These are phyloP conservation scores for Heterodera schachtii DNA, from an alignment of 1,140 invertebrate genomes.

Conservation along the genomic window DNA sequence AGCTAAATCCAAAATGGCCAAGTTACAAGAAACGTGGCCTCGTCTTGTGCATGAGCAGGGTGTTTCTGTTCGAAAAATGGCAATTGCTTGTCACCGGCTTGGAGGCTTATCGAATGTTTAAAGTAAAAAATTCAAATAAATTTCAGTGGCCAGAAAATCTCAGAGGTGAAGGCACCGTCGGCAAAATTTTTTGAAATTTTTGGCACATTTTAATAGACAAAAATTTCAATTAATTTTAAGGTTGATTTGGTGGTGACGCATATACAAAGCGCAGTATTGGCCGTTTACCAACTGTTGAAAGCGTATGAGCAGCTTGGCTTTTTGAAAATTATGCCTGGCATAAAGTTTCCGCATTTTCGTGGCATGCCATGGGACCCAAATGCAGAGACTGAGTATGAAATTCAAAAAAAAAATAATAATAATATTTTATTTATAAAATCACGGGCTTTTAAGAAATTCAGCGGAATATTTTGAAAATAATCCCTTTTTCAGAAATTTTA, in stretches of 20 bases:
- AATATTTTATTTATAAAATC: no score
- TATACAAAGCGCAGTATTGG: conserved; percentile 26
- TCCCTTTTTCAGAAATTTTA: no score
- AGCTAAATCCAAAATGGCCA: conserved; percentile 18
- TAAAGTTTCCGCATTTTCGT: conserved; percentile 26
- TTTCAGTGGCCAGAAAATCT: no score
- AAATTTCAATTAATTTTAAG: conserved; percentile 7
- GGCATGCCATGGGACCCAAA: conserved; percentile 39
- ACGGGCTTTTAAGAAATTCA: no score
- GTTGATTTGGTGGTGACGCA: conserved; percentile 42
- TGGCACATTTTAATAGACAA: background rate
- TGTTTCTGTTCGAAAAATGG: conserved; percentile 37
- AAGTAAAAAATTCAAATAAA: background rate
- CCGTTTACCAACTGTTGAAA: conserved; percentile 26
- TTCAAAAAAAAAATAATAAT: no score
- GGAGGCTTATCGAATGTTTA: conserved; percentile 33
- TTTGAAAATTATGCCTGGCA: conserved; percentile 34
- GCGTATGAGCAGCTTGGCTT: conserved; percentile 34
- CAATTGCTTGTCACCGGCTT: conserved; percentile 35
- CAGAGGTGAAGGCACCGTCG: no score
- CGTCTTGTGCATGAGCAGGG: conserved; percentile 40
- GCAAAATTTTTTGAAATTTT: background rate
- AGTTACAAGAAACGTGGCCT: conserved; percentile 14
- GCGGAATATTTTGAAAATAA: no score
- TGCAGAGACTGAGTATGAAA: conserved; percentile 33